Conservation (phyloP, 2,797 vertebrate genomes). For the Etheostoma nigrum region DNA sequence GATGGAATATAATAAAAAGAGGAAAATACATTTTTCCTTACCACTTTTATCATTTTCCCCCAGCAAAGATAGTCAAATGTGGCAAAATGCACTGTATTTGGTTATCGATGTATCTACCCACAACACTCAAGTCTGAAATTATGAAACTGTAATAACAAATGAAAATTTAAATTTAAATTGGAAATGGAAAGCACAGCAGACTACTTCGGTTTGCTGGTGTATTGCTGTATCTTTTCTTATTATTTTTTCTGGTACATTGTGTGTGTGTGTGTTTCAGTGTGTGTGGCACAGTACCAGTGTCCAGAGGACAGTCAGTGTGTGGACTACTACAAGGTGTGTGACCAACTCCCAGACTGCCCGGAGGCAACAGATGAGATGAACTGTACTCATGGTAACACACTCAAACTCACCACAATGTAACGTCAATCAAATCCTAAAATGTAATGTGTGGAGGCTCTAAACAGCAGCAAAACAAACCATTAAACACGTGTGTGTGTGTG, state of each 20-base stretch:
- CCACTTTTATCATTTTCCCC: too few species aligned
- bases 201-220: too few species aligned
- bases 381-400: conserved; percentile 86
- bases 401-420: not conserved
- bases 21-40: not conserved
- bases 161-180: not conserved
- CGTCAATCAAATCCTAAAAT: not conserved
- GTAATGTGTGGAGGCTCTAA: too few species aligned
- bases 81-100: too few species aligned
- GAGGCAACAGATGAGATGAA: conserved; percentile 88
- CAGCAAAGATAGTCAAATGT: too few species aligned
- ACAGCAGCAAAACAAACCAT: not conserved
- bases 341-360: conserved; percentile 87
- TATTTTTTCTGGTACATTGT: not conserved
- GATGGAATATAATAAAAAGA: not conserved
- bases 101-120: too few species aligned
- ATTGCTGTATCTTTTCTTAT: too few species aligned
- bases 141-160: too few species aligned
- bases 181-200: not conserved
- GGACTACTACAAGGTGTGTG: conserved; percentile 89
- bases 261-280: conserved; percentile 83
- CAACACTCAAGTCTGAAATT: too few species aligned
- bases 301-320: conserved; percentile 90
- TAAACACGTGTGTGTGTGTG: not conserved
- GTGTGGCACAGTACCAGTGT: conserved; percentile 90